Base-by-base conservation (phyloP, 2,888 invertebrate species). In the Sepiola atlantica region DNA sequence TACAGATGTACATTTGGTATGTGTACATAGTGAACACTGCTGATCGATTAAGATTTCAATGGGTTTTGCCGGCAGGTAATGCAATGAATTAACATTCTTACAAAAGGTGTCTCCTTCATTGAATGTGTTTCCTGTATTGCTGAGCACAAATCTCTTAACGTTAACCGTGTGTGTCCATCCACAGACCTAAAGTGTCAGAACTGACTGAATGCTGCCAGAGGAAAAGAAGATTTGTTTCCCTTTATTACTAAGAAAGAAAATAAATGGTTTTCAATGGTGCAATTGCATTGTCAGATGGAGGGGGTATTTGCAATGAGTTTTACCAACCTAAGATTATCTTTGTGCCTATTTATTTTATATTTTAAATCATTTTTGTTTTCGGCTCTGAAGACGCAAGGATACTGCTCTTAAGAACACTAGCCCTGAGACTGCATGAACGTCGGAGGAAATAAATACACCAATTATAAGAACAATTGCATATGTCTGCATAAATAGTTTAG, bases 91-190 rank as follows among this genome's bases (percentile, higher is more conserved):
- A 77, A 77, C 77, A 77, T 77, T 77, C 77, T 77, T 77, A 77
- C 77, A 77, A n/a, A 77, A 77, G n/a, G 77, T n/a, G 77, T 77
- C 77, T 77, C 77, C 77, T 77, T 32, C n/a, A 77, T 32, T 77
- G 77, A 77, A 77, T n/a, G n/a, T n/a, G 77, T 77, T 77, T 77
- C 77, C 77, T 77, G 77, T 77, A 77, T 32, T 77, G n/a, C n/a
- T 77, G 77, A 77, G n/a, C 77, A 77, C n/a, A 77, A n/a, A 77
- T 77, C 77, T 77, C 77, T 77, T 32, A 32, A 77, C n/a, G n/a
- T 77, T 77, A 77, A 10, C 77, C 28, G n/a, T 77, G 14, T n/a
- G 28, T 77, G n/a, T 77, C n/a, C 32, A 32, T 77, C 77, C n/a
- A 77, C 77, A n/a, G n/a, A 77, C 32, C n/a, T n/a, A 14, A 77